Evolutionary conservation across 2,888 invertebrate species (phyloP).

Genomic region (Drosophila helvetica): DNA sequence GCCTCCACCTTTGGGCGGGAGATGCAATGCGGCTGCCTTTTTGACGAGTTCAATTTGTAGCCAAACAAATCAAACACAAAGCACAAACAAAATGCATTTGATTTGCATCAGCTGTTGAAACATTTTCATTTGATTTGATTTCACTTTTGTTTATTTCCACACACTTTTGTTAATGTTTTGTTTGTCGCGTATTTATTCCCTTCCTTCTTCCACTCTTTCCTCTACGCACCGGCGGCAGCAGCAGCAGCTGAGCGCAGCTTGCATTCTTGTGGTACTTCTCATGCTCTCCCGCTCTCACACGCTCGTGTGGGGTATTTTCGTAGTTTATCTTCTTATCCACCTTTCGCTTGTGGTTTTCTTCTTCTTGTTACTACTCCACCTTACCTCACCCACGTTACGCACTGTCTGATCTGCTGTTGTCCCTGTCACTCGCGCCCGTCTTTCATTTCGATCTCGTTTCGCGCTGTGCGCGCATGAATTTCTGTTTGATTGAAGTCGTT

Average conservation of each 20-base stretch:
- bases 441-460: slow-evolving; percentile 34
- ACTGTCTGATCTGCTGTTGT: not conserved
- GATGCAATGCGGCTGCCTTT: slow-evolving; percentile 39
- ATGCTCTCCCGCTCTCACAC: slow-evolving; percentile 4
- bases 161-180: slow-evolving; percentile 66
- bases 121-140: slow-evolving; percentile 56
- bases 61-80: slow-evolving; percentile 73
- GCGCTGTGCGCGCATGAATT: slow-evolving; percentile 27
- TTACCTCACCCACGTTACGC: slow-evolving; percentile 17
- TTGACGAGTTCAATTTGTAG: slow-evolving; percentile 78
- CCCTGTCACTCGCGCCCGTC: slow-evolving; percentile 5
- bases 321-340: slow-evolving; percentile 16
- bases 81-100: slow-evolving; percentile 53
- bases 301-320: slow-evolving; percentile 31
- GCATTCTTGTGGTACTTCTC: slow-evolving; percentile 3
- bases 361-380: slow-evolving; percentile 22
- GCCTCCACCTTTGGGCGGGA: slow-evolving; percentile 44
- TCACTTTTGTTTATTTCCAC: slow-evolving; percentile 43
- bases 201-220: slow-evolving; percentile 62
- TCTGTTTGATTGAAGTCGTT: slow-evolving; percentile 29
- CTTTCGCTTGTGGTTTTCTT: slow-evolving; percentile 28
- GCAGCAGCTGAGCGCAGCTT: slow-evolving; percentile 42
- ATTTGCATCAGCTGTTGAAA: slow-evolving; percentile 76
- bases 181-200: slow-evolving; percentile 68
- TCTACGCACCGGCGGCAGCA: not conserved